Conservation (phyloP, 2,797 vertebrate species). For the Tauraco hartlaubi region DNA sequence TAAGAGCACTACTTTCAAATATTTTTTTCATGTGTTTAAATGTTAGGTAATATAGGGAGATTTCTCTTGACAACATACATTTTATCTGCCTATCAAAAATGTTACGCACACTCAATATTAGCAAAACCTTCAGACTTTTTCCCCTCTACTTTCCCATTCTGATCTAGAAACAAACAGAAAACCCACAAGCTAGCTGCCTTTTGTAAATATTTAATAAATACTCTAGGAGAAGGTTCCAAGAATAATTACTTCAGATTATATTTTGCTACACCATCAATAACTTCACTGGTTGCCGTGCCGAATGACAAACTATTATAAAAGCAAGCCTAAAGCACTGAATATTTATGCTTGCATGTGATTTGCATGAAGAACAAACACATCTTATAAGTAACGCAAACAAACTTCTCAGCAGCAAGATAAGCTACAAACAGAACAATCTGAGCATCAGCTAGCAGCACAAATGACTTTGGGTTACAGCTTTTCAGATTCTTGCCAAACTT, state of each 20-base stretch:
- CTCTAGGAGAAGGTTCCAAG: slow-evolving; percentile 4
- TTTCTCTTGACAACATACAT: background rate
- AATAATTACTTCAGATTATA: slow-evolving; percentile 26
- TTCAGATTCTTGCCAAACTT: background rate
- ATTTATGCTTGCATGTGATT: slow-evolving; percentile 14
- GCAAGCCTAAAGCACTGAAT: slow-evolving; percentile 2
- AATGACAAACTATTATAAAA: slow-evolving; percentile 14
- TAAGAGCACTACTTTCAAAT: background rate
- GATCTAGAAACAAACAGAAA: slow-evolving; percentile 6
- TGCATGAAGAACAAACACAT: background rate
- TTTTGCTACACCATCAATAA: background rate
- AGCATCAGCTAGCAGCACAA: background rate
- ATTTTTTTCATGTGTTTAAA: background rate
- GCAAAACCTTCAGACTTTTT: background rate
- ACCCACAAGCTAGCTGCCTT: background rate
- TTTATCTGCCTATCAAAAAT: background rate
- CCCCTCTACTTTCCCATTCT: background rate
- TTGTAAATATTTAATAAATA: slow-evolving; percentile 53
- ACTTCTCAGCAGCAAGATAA: background rate
- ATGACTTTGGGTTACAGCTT: background rate
- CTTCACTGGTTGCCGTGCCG: background rate
- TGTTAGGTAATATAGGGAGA: background rate
- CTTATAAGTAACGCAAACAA: background rate
- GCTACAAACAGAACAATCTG: background rate
- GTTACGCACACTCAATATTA: background rate